Evolutionary conservation across 2,113 vertebrate genomes (phyloP).

Genomic region (Coryphaenoides rupestris): DNA sequence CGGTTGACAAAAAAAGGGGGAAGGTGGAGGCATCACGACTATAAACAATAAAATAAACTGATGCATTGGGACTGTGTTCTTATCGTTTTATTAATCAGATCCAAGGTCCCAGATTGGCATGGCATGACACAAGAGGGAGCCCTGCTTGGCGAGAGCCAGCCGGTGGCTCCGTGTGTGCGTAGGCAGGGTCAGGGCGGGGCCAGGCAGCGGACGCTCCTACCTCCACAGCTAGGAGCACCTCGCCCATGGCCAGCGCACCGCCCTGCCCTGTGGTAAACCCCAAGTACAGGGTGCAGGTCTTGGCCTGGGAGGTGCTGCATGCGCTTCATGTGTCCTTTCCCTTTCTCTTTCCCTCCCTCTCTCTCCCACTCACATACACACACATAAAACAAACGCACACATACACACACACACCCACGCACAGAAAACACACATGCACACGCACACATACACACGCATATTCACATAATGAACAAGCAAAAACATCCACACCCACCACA

Average conservation of each 20-base stretch:
- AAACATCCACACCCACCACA: no score
- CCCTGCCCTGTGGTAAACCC: slow-evolving; percentile 64
- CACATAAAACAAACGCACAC: background rate
- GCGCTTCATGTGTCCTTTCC: no score
- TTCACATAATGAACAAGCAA: no score
- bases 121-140: slow-evolving; percentile 8
- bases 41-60: no score
- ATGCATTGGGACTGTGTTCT: no score
- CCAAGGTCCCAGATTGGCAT: background rate
- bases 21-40: no score
- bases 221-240: slow-evolving; percentile 31
- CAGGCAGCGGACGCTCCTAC: background rate
- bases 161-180: no score
- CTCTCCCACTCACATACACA: no score
- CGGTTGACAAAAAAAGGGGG: no score
- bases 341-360: background rate
- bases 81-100: no score
- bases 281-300: slow-evolving; percentile 51
- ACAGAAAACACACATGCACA: slow-evolving; percentile 13
- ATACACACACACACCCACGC: background rate
- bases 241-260: slow-evolving; percentile 58
- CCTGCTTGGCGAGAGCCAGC: slow-evolving; percentile 8
- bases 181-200: slow-evolving; percentile 19
- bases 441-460: background rate
- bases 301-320: slow-evolving; percentile 4